Evolutionary conservation across 2,888 invertebrate genomes (phyloP).

Genomic region (Allygus modestus): DNA sequence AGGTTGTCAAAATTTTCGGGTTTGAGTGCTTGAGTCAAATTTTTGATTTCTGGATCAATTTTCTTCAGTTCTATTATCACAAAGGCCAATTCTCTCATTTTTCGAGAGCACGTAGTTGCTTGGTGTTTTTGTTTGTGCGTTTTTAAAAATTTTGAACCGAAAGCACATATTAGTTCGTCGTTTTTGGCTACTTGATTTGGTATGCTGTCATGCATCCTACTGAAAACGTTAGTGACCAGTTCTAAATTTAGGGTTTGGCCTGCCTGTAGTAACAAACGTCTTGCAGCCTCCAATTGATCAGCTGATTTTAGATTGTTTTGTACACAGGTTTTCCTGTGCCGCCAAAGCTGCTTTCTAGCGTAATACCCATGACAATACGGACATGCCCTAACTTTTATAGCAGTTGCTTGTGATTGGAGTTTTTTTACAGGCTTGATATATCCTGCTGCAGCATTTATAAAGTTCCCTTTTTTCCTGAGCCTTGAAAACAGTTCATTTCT

Average conservation of each 20-base stretch:
- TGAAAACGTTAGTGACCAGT: not conserved
- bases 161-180: slow-evolving; percentile 48
- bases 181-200: slow-evolving; percentile 1
- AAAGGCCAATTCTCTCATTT: slow-evolving; percentile 50
- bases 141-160: slow-evolving; percentile 30
- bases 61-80: slow-evolving; percentile 42
- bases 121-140: slow-evolving; percentile 45
- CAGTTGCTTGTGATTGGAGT: not conserved
- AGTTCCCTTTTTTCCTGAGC: slow-evolving; percentile 35
- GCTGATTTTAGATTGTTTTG: not conserved
- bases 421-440: slow-evolving; percentile 20
- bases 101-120: slow-evolving; percentile 6
- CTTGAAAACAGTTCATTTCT: slow-evolving; percentile 2
- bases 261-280: not conserved
- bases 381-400: slow-evolving; percentile 9
- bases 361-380: not conserved
- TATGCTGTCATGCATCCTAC: slow-evolving; percentile 10
- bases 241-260: not conserved
- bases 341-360: slow-evolving; percentile 21
- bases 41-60: slow-evolving; percentile 6
- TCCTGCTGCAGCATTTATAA: slow-evolving; percentile 6
- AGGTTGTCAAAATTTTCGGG: slow-evolving; percentile 44
- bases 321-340: slow-evolving; percentile 11
- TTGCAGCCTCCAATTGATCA: not conserved
- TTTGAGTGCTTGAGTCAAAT: slow-evolving; percentile 28